Evolutionary conservation across 2,113 vertebrate species (phyloP), one percentile per base, ranked within the genome.

Genomic region (Litocranius walleri): DNA sequence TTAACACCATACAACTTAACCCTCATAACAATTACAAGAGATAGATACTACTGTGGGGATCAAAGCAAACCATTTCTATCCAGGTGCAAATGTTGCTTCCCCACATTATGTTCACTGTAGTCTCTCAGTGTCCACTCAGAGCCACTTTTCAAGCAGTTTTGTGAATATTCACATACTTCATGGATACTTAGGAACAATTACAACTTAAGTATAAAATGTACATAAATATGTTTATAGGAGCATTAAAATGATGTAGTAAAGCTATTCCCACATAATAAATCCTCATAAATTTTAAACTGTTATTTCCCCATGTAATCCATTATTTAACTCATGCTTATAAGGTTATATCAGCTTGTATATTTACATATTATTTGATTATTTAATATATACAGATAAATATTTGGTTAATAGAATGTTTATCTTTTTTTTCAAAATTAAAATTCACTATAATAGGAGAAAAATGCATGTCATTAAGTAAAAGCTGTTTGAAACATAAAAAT

Each of bases 261-360:
- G 93, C 92, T 88, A 96, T 97, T 98, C 93, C 77, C 97, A 97
- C 92, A 57, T 97, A 98, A 94, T 98, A 98, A 98, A 98, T 98
- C 87, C 43, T 89, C 89, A 90, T 87, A 94, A 95, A 91, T 97
- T 98, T 98, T 88, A 67, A 97, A 86, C 88, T 89, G 57, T 89
- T 87, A 67, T 98, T 98, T 97, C 97, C 86, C 82, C 88, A 95
- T 77, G 45, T 96, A 96, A 93, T 74, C 57, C 52, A 54, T 97
- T 92, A 48, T 97, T 95, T 96, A 89, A 94, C 89, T 95, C 67
- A 81, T 62, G 80, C 61, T 94, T 96, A 50, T 83, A 94, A 93
- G 87, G 52, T 88, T 95, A 95, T 96, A n/a, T 97, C 92, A 98
- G 90, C 84, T 90, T 81, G 82, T 92, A 97, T 93, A 97, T 94